Conservation (phyloP, 1,140 invertebrate genomes). For the Drosophila lacteicornis region DNA sequence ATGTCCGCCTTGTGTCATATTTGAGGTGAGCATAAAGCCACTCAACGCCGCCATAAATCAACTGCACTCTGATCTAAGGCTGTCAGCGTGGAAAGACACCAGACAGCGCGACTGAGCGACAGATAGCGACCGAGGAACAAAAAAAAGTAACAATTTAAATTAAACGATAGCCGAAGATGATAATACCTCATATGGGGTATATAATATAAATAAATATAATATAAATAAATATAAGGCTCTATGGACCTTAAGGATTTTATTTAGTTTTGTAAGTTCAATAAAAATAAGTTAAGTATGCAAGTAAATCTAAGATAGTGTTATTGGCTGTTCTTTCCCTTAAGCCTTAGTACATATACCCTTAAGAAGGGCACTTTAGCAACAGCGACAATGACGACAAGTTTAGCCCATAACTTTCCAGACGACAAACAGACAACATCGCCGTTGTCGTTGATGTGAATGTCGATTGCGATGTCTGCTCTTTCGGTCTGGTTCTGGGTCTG, state of each 20-base stretch:
- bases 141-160: slow-evolving; percentile 7
- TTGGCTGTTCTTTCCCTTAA: too few relatives aligned
- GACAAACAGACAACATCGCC: slow-evolving; percentile 57
- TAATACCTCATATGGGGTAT: neutral
- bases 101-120: slow-evolving; percentile 38
- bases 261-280: neutral
- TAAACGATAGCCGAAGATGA: neutral
- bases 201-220: neutral
- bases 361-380: slow-evolving; percentile 2
- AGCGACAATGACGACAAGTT: slow-evolving; percentile 50
- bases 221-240: neutral
- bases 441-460: slow-evolving; percentile 58
- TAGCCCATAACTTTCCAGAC: slow-evolving; percentile 73
- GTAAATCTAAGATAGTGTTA: too few relatives aligned
- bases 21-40: slow-evolving; percentile 82
- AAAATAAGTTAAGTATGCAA: too few relatives aligned
- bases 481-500: slow-evolving; percentile 13
- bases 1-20: slow-evolving; percentile 75
- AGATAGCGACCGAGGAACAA: slow-evolving; percentile 43
- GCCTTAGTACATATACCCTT: neutral
- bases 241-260: too few relatives aligned
- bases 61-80: slow-evolving; percentile 79
- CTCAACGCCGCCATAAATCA: slow-evolving; percentile 82
- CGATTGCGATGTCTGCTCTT: slow-evolving; percentile 48
- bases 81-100: slow-evolving; percentile 54